Evolutionary conservation across 2,888 invertebrate genomes (phyloP), one percentile per base, ranked within the genome.

Genomic region (Plagodis dolabraria): DNA sequence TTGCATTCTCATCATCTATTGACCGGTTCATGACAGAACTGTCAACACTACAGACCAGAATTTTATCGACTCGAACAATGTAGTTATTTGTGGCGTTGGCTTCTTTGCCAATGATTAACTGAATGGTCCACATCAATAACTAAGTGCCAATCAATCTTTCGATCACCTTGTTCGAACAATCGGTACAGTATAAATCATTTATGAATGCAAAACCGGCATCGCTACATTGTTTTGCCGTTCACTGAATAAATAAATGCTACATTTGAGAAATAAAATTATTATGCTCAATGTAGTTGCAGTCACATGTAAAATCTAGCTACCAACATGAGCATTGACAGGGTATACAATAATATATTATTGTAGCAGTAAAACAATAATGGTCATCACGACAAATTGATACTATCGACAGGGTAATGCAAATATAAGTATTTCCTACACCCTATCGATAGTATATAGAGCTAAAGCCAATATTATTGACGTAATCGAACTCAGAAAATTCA

Each of bases 81-180:
- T 69, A 66, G 67, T 70, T 75, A 77, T 78, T 75, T 66, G 68
- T 67, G 67, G 65, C 66, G 62, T 61, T 54, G 61, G 47, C 59
- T 50, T 50, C 54, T 54, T 68, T 84, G 86, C 86, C 87, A 86
- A 83, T 76, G 74, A 79, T 82, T 80, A 76, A 72, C 74, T 79
- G 77, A 83, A 77, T 75, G 77, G 78, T 80, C 72, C 70, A 64
- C 77, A 81, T 82, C 76, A 79, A 76, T 79, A 80, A 75, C 68
- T 73, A 72, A 70, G 69, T 84, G 83, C 83, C 85, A 83, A 89
- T 87, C 86, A 82, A 84, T 87, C 84, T 81, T 75, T 81, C 72
- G 68, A 75, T 81, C 74, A 69, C 67, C 75, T 86, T 83, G 79
- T 76, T 78, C 80, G 83, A 83, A 73, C 75, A 70, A 79, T 83